phyloP scores from a whole-genome alignment of 2,797 vertebrate species.

The Ceryle rudis region DNA sequence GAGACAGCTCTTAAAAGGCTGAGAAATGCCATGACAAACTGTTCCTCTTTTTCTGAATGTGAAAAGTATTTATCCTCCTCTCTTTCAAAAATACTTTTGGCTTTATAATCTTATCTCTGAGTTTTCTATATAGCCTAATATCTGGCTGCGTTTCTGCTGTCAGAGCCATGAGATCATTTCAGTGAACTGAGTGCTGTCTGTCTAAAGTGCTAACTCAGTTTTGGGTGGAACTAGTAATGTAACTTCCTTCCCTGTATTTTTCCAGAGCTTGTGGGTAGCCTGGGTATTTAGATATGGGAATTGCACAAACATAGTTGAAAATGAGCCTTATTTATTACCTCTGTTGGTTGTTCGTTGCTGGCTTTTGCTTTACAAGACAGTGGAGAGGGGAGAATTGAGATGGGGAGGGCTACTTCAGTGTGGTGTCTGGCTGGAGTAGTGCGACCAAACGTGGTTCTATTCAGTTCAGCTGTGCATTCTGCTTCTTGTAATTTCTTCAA shows the following conservation, averaged over 20 bases:
- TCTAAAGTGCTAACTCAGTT: conserved; percentile 57
- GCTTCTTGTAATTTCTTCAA: not conserved
- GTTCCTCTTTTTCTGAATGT: not conserved
- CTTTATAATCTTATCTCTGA: not conserved
- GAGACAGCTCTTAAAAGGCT: not conserved
- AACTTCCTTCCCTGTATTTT: conserved; percentile 71
- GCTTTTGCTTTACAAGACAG: not conserved
- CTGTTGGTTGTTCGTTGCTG: not conserved
- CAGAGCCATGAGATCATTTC: conserved; percentile 9
- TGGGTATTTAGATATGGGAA: conserved; percentile 62
- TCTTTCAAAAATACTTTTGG: not conserved
- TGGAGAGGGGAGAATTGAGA: not conserved
- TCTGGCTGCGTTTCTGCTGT: not conserved
- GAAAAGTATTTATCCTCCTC: not conserved
- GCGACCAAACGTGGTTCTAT: fast-evolving
- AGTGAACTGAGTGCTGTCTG: conserved; percentile 44
- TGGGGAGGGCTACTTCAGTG: not conserved
- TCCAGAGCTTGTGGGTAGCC: conserved; percentile 43
- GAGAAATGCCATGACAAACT: not conserved
- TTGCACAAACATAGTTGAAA: not conserved
- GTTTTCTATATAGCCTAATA: not conserved
- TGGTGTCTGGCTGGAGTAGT: not conserved
- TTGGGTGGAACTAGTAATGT: conserved; percentile 61
- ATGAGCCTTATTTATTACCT: not conserved
- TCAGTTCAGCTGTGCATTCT: fast-evolving